Base-by-base conservation (phyloP, 2,888 invertebrate genomes). In the Lysandra bellargus region DNA sequence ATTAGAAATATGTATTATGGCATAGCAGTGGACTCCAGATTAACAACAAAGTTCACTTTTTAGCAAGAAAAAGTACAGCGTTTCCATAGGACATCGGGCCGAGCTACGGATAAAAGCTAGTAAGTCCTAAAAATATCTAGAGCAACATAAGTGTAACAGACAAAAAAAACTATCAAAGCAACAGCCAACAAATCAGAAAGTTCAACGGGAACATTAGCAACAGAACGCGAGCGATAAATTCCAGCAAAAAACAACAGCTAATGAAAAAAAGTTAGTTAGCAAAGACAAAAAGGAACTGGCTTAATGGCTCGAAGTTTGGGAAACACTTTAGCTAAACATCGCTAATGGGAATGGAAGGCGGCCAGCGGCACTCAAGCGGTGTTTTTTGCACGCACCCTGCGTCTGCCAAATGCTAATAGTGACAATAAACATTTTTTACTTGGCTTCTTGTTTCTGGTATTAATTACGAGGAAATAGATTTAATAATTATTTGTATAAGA, bases 301-400 rank as follows among this genome's bases (percentile, higher is more conserved):
- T 87, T 93, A 93, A 93, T 93, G 93, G 92, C 86, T 86, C 85
- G 88, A 91, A 93, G 91, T 93, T 94, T 86, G 88, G 90, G 92
- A 91, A 93, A 93, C 93, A 92, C 92, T 94, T 93, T 91, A 89
- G 92, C 92, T 94, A 93, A 94, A 93, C 91, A 94, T 92, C 88
- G 86, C 92, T 94, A 94, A 94, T 94, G 94, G 94, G 93, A 92
- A 93, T 94, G 93, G 93, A 93, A 92, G 88, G 87, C 85, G 88
- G 94, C 93, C 93, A 94, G 92, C 83, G 82, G 79, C 85, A 84
- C 85, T 82, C 85, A 86, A 86, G 88, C 87, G 82, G 86, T 90
- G 90, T 91, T 92, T 92, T 91, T 90, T 87, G 86, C 87, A 91
- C 88, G 87, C 87, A 87, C 85, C 79, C 78, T 84, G 84, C 84